These are phyloP conservation scores for Heterotis niloticus DNA, from an alignment of 2,113 vertebrate species.

Conservation along the genomic window DNA sequence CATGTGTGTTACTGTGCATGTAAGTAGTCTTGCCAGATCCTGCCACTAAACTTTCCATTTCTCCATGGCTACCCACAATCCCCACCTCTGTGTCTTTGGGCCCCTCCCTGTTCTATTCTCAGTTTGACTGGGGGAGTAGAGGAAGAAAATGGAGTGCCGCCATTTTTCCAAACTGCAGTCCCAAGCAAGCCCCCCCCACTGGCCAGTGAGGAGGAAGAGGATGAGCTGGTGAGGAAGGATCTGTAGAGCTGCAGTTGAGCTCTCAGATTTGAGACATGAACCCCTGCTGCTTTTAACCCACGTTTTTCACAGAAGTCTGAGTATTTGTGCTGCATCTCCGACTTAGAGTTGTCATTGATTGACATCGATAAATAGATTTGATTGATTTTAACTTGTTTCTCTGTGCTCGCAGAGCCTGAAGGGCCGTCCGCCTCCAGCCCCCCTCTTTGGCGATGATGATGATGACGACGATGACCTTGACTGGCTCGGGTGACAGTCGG, in stretches of 20 bases:
- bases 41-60: background rate
- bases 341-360: background rate
- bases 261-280: constrained; percentile 7
- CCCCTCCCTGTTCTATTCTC: constrained; percentile 36
- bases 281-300: background rate
- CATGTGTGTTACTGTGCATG: background rate
- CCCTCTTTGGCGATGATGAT: constrained; percentile 79
- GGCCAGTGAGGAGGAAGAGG: constrained; percentile 79
- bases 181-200: constrained; percentile 41
- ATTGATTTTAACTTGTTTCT: background rate
- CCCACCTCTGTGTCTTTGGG: background rate
- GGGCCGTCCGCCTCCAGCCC: constrained; percentile 80
- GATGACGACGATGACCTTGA: constrained; percentile 80
- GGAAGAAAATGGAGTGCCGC: constrained; percentile 53
- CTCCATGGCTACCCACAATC: background rate
- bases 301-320: background rate
- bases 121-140: constrained; percentile 51
- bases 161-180: constrained; percentile 52
- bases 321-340: background rate
- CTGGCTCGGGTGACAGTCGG: constrained; percentile 77
- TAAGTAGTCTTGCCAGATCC: background rate
- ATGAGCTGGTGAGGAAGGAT: constrained; percentile 80
- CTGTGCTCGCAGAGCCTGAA: constrained; percentile 81
- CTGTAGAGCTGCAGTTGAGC: constrained; percentile 25
- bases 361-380: background rate